These are phyloP conservation scores for Anniella stebbinsi DNA, from an alignment of 2,797 vertebrate genomes.

Conservation along the genomic window DNA sequence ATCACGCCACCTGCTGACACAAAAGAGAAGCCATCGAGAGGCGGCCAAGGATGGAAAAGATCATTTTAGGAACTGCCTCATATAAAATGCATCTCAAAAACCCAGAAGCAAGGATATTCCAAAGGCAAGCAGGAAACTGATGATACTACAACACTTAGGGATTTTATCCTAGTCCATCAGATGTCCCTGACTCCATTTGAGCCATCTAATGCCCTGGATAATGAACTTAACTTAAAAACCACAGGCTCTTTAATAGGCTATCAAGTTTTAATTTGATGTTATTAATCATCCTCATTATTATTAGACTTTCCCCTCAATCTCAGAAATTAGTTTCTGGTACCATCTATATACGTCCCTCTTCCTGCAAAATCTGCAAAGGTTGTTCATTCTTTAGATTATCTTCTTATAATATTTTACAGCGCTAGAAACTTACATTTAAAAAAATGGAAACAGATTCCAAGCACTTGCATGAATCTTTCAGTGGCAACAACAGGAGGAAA, in stretches of 20 bases:
- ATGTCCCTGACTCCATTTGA: background rate
- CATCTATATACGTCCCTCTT: background rate
- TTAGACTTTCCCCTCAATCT: conserved; percentile 3
- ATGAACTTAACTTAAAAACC: conserved; percentile 12
- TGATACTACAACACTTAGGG: background rate
- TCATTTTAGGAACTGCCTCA: background rate
- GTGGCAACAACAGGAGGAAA: background rate
- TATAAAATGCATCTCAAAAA: background rate
- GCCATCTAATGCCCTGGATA: background rate
- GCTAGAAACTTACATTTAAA: background rate
- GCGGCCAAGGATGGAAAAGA: background rate
- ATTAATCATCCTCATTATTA: conserved; percentile 8
- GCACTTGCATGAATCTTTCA: background rate
- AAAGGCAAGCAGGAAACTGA: background rate
- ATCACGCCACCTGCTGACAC: too few relatives aligned
- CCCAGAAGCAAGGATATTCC: background rate
- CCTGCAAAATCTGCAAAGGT: background rate
- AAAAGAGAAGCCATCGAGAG: too few relatives aligned
- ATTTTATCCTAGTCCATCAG: background rate
- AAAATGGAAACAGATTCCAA: background rate
- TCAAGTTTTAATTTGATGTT: conserved; percentile 8
- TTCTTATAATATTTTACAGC: conserved; percentile 3
- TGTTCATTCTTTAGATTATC: background rate
- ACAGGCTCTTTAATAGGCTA: background rate
- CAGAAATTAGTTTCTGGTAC: background rate